Evolutionary conservation across 2,113 vertebrate species (phyloP), one percentile per base, ranked within the genome.

Genomic region (Notothenia rossii): DNA sequence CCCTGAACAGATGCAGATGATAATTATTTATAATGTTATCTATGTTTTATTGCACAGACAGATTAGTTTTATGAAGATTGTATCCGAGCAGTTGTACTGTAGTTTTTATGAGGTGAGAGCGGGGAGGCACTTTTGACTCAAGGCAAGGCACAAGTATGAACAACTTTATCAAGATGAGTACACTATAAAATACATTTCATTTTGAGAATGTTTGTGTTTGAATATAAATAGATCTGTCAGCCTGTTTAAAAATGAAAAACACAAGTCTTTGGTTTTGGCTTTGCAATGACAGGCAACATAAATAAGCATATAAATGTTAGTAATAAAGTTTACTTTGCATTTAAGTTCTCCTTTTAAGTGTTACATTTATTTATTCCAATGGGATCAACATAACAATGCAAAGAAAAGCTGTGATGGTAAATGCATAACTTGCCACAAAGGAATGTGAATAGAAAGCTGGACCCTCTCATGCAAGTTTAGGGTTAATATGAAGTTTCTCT

Each of bases 21-120:
- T 67, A 55, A 59, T 33, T 15, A 51, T 53, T 65, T 60, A 72
- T 66, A 25, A 56, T 10, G 43, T 56, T 51, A 65, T 76, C 66
- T 36, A 11, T 69, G 10, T 33, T 50, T 70, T 64, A 45, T 51
- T 14, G 11, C 29, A 65, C 36, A 29, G 29, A 29, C 3, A 4
- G 29, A 29, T 40, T 53, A 20, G 51, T 40, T 40, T 40, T 40
- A 40, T 40, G 36, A 6, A 49, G 18, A 54, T 18, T 53, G 17
- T 63, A 64, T 67, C 63, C 15, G 10, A 56, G 51, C 51, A 36
- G 50, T 65, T 75, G 22, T 17, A 48, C 33, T 75, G 17, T 17
- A 48, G 46, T 55, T 55, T 60, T 62, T 22, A 29, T 22, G 51
- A 22, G 13, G 22, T n/a, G 11, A 36, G 43, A 56, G 5, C 3